Percentiles rank a stretch among this genome's conserved stretches.
These are phyloP conservation scores for Cheilosia soror DNA, from an alignment of 2,888 invertebrate genomes.

Conservation along the genomic window DNA sequence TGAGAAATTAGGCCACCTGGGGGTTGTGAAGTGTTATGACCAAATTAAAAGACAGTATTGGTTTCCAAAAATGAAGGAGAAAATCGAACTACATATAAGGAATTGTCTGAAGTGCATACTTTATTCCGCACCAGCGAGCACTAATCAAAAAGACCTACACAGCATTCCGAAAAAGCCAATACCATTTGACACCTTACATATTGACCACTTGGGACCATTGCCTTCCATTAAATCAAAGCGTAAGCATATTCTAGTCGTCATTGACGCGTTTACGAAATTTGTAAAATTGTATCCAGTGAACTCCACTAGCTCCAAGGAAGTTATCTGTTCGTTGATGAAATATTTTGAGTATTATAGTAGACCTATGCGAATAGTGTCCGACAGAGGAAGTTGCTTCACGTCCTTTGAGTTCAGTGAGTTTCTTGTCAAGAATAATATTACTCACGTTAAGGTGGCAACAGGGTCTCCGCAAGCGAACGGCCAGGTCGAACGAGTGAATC, in stretches of 20 bases:
- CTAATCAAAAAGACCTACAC: slow-evolving; percentile 2
- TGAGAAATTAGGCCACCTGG: slow-evolving; percentile 56
- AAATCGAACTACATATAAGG: slow-evolving; percentile 28
- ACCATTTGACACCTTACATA: slow-evolving; percentile 38
- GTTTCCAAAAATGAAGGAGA: slow-evolving; percentile 47
- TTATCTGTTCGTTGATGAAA: slow-evolving; percentile 37
- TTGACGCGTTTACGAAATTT: slow-evolving; percentile 45
- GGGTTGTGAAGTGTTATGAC: slow-evolving; percentile 42
- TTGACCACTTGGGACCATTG: slow-evolving; percentile 11
- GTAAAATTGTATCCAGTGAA: slow-evolving; percentile 26
- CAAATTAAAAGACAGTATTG: slow-evolving; percentile 57
- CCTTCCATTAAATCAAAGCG: slow-evolving; percentile 12
- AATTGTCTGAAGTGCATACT: slow-evolving; percentile 45
- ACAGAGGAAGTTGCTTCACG: slow-evolving; percentile 34
- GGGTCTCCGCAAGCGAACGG: slow-evolving; percentile 38
- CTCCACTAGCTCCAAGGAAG: slow-evolving; percentile 29
- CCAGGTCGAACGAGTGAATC: slow-evolving; percentile 28
- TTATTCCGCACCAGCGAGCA: slow-evolving; percentile 25
- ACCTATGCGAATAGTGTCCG: slow-evolving; percentile 42
- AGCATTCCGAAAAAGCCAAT: slow-evolving; percentile 42
- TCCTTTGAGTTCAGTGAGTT: slow-evolving; percentile 28
- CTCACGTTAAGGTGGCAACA: slow-evolving; percentile 16
- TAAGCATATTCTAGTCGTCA: slow-evolving; percentile 18
- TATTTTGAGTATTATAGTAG: slow-evolving; percentile 61
- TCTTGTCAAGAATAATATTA: slow-evolving; percentile 15